phyloP scores from a whole-genome alignment of 2,113 vertebrate species.

The Podarcis muralis region DNA sequence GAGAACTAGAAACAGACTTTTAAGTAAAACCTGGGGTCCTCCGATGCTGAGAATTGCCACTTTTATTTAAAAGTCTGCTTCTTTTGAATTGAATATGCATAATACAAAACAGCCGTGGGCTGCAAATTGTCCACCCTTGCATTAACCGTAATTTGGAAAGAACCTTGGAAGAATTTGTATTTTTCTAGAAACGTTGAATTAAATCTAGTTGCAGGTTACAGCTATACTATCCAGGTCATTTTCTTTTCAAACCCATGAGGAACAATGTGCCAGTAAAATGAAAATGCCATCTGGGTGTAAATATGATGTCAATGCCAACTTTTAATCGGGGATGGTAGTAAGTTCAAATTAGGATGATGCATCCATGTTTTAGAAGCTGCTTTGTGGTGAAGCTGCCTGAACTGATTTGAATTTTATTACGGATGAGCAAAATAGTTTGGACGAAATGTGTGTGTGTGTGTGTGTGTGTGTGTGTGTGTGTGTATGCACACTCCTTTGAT shows the following conservation, averaged over 20 bases:
- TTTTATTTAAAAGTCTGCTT: not conserved
- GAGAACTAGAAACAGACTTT: not conserved
- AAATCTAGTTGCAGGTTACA: constrained; percentile 61
- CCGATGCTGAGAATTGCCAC: not conserved
- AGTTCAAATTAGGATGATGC: constrained; percentile 70
- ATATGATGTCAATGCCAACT: constrained; percentile 74
- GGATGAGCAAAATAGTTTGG: constrained; percentile 65
- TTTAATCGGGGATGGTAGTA: constrained; percentile 67
- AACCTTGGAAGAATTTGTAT: constrained; percentile 7
- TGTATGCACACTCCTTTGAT: constrained; percentile 31
- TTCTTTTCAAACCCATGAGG: constrained; percentile 69
- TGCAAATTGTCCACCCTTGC: not conserved
- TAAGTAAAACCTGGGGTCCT: not conserved
- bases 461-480: constrained; percentile 36
- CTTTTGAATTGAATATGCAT: not conserved
- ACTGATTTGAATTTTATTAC: constrained; percentile 77
- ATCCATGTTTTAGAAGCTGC: constrained; percentile 69
- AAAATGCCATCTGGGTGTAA: constrained; percentile 77
- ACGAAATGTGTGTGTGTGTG: constrained; percentile 39
- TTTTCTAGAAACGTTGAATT: constrained; percentile 37
- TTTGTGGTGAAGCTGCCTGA: constrained; percentile 65
- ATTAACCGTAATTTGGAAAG: constrained; percentile 4
- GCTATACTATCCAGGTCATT: constrained; percentile 50
- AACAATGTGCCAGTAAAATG: constrained; percentile 74
- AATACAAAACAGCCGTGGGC: not conserved